Evolutionary conservation across 2,888 invertebrate genomes (phyloP).

Genomic region (Hemithea aestivaria): DNA sequence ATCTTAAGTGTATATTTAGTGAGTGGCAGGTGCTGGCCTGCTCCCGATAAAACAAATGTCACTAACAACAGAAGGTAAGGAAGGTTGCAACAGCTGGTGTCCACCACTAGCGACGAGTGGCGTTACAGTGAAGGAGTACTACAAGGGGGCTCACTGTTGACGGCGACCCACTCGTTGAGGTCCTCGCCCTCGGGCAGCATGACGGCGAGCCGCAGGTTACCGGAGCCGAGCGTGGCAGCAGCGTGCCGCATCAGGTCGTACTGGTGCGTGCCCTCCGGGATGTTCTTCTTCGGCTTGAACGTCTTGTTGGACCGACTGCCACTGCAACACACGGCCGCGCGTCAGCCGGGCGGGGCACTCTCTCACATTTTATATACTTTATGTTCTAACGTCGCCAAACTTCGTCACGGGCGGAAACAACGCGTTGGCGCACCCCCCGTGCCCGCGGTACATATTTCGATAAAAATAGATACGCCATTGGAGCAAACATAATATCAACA

Average conservation of each 20-base stretch:
- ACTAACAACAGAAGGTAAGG: too few species aligned
- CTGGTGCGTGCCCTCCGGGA: slow-evolving; percentile 98
- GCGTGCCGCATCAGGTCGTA: slow-evolving; percentile 99
- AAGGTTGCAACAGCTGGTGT: too few species aligned
- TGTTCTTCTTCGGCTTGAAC: slow-evolving; percentile 99
- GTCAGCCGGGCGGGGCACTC: too few species aligned
- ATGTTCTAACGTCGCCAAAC: too few species aligned
- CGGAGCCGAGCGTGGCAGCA: slow-evolving; percentile 98
- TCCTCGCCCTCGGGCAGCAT: slow-evolving; percentile 99
- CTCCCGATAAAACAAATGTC: too few species aligned
- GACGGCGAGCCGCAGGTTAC: slow-evolving; percentile 96
- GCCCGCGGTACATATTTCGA: slow-evolving; percentile 44
- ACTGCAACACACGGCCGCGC: slow-evolving; percentile 67
- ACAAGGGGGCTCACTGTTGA: slow-evolving; percentile 90
- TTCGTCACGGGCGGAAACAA: slow-evolving; percentile 55
- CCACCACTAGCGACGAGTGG: too few species aligned
- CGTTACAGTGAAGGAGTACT: neutral
- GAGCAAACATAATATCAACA: slow-evolving; percentile 11
- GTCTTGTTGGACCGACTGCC: slow-evolving; percentile 97
- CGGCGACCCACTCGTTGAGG: slow-evolving; percentile 99
- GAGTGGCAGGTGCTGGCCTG: too few species aligned
- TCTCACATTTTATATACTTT: too few species aligned
- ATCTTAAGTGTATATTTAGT: too few species aligned
- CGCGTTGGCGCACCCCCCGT: slow-evolving; percentile 42
- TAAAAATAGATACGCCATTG: slow-evolving; percentile 56